Percentiles rank a stretch among this genome's conserved stretches.
These are phyloP conservation scores for Xiphophorus maculatus DNA, from an alignment of 2,113 vertebrate genomes.

Conservation along the genomic window DNA sequence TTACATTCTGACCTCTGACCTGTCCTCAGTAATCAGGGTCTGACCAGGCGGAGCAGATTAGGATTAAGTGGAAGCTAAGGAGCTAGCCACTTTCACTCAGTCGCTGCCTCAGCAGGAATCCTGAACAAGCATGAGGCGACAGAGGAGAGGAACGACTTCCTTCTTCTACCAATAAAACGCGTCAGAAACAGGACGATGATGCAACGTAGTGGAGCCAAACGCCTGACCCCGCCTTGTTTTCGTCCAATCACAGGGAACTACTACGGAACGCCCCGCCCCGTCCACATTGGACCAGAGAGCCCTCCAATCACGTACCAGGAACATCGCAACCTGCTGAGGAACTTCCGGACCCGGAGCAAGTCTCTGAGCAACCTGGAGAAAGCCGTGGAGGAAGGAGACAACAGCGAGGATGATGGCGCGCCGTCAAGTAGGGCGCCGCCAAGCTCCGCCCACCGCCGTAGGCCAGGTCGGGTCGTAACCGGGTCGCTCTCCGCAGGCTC, in stretches of 20 bases:
- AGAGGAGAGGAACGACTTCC: too few species aligned
- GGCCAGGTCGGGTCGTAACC: not conserved
- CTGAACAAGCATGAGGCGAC: too few species aligned
- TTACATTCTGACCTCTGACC: too few species aligned
- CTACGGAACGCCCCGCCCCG: constrained; percentile 81
- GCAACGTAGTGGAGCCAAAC: not conserved
- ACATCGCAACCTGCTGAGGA: constrained; percentile 81
- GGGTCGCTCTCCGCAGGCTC: constrained; percentile 22
- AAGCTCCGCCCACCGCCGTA: not conserved
- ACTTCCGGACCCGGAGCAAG: constrained; percentile 83
- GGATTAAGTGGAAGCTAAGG: too few species aligned
- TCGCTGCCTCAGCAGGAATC: too few species aligned
- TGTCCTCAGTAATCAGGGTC: too few species aligned
- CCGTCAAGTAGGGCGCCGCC: constrained; percentile 53
- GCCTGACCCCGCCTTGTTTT: not conserved
- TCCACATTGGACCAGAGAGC: constrained; percentile 81
- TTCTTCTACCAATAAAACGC: too few species aligned
- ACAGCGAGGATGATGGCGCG: constrained; percentile 80
- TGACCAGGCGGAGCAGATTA: too few species aligned
- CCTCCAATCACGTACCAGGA: constrained; percentile 84
- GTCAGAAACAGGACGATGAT: too few species aligned
- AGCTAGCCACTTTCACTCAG: too few species aligned
- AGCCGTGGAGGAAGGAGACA: constrained; percentile 80
- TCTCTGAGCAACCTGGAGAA: constrained; percentile 85
- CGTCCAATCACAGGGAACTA: constrained; percentile 77